These are phyloP conservation scores for Drosophila dives DNA, from an alignment of 2,888 invertebrate genomes.

Conservation along the genomic window DNA sequence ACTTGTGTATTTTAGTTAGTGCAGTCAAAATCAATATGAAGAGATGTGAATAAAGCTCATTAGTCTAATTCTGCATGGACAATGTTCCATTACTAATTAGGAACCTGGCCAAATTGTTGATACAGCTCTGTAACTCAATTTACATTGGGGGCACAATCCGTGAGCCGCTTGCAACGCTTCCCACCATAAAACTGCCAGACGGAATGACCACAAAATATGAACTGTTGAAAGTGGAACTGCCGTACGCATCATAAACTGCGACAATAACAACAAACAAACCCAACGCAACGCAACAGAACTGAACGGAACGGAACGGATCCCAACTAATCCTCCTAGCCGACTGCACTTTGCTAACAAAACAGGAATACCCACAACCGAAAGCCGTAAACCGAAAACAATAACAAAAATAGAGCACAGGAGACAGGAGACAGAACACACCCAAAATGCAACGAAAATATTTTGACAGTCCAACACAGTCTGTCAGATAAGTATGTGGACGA, in stretches of 20 bases:
- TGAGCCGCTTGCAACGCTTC: slow-evolving; percentile 60
- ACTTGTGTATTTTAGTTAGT: slow-evolving; percentile 1
- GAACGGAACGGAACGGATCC: slow-evolving; percentile 40
- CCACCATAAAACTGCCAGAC: slow-evolving; percentile 70
- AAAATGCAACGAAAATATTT: slow-evolving; percentile 79
- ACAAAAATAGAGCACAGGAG: slow-evolving; percentile 46
- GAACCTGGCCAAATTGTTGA: slow-evolving; percentile 51
- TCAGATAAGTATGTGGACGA: slow-evolving; percentile 17
- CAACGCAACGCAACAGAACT: slow-evolving; percentile 10
- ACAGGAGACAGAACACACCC: slow-evolving; percentile 63
- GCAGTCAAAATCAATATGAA: not conserved
- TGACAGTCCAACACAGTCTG: slow-evolving; percentile 65
- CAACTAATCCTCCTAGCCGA: slow-evolving; percentile 68
- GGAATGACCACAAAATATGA: slow-evolving; percentile 69
- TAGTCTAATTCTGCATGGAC: slow-evolving; percentile 27
- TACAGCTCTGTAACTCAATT: slow-evolving; percentile 1
- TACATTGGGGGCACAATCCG: not conserved
- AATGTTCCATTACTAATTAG: slow-evolving; percentile 63
- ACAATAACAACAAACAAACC: slow-evolving; percentile 67
- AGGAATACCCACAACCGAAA: slow-evolving; percentile 34
- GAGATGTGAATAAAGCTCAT: slow-evolving; percentile 42
- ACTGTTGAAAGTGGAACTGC: slow-evolving; percentile 67
- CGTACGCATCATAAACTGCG: slow-evolving; percentile 76
- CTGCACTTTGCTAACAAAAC: slow-evolving; percentile 77
- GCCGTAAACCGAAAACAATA: not conserved